Evolutionary conservation across 23 tunicate species (phyloP), one percentile per base, ranked within the genome.

Genomic region (Ciona savignyi): DNA sequence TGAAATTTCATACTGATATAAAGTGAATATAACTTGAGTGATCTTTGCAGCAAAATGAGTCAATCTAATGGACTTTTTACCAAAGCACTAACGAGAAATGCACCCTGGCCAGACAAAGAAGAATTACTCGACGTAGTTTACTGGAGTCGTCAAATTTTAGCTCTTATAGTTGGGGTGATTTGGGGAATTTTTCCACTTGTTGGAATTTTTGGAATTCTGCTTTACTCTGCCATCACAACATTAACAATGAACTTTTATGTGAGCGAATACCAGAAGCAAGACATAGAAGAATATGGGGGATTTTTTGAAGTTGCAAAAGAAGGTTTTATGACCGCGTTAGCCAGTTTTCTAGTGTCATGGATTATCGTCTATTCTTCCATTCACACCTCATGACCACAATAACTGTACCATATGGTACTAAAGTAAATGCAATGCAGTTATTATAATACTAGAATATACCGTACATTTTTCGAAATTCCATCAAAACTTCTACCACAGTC

Each of bases 281-380:
- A 91, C 65, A 35, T 91, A 21, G 97, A 91, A 62, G 92, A 84
- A 32, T 91, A 80, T 72, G 97, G 97, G 19, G 97, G 97, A 2
- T 91, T 91, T 72, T 68, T 85, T 64, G 91, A 84, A 66, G 75
- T 91, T 19, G 97, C 97, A 6, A 84, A 91, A 67, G 97, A 91
- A 76, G 97, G 97, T 19, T 91, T 91, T 63, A 84, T 91, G 97
- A 83, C 97, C 23, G 86, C 97, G n/a, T 91, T 91, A 84, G 97
- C 97, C 24, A 91, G 81, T 64, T 91, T 91, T 78, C 42, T 91
- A 22, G 97, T 91, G 4, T 62, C 82, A 27, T 91, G 97, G 97
- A 91, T 91, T 51, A 91, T 91, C 60, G 86, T 80, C 48, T 84
- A 91, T 80, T 84, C 97, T 29, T 75, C 91, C 21, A 25, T 84